Base-by-base conservation (phyloP, 2,113 vertebrate genomes). In the Saguinus midas region DNA sequence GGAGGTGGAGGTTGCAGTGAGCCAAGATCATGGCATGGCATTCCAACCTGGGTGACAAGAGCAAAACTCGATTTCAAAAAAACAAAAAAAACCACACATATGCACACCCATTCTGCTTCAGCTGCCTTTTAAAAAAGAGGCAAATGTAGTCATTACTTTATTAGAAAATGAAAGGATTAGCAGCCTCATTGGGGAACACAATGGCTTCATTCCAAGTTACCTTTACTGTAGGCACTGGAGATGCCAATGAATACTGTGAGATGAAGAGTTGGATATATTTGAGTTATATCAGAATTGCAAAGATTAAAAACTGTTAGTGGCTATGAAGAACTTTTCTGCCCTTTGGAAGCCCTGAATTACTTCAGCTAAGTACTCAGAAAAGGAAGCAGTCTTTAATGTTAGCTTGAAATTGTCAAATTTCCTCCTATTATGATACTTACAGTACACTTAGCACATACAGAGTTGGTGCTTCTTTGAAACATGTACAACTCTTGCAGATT, bases 121-220 rank as follows among this genome's bases (percentile, higher is more conserved):
- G 57, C 81, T 57, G 81, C 85, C 50, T 80, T 80, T 96, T 52
- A 37, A 75, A 84, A 84, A 79, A 92, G 79, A 87, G 88, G 76
- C 43, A 37, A 64, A 50, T n/a, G 52, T 37, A 32, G 43, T 40
- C 35, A 50, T 58, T 73, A 64, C 20, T 18, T 85, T 58, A 45
- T 25, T 66, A 88, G 91, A 45, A 86, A 73, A 50, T 70, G 76
- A 79, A 82, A 79, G 29, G 73, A 72, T 82, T 78, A 70, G 72
- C n/a, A 43, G 87, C 32, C 27, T 96, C 0, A 2, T 35, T 58
- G 79, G 43, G n/a, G 50, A 70, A 58, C 66, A n/a, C 75, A 25
- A 18, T 18, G 50, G 21, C 72, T 91, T 88, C 25, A 14, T 37
- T 52, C 48, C 66, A 48, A 50, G 45, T 17, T 72, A 85, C 43